These are phyloP conservation scores for Bufo gargarizans DNA, from an alignment of 2,113 vertebrate genomes.

Conservation along the genomic window DNA sequence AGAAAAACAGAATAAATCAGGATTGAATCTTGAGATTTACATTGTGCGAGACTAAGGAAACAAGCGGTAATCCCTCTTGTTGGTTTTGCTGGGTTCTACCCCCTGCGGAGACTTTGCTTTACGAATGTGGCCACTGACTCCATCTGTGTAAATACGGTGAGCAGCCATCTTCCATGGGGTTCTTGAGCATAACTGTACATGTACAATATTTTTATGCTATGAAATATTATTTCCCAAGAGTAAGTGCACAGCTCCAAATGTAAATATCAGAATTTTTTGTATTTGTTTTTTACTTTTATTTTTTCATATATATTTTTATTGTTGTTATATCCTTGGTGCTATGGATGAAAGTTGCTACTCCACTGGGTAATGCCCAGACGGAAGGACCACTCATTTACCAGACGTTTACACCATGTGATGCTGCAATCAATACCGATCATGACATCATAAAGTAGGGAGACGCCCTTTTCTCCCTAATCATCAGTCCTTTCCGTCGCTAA, in stretches of 20 bases:
- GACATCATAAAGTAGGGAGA: too few relatives aligned
- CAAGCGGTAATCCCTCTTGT: constrained; percentile 67
- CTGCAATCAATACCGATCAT: too few relatives aligned
- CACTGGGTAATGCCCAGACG: too few relatives aligned
- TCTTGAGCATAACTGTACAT: constrained; percentile 4
- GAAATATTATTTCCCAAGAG: not conserved
- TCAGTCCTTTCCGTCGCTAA: too few relatives aligned
- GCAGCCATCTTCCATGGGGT: constrained; percentile 67
- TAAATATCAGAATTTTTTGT: not conserved
- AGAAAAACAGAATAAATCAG: constrained; percentile 84
- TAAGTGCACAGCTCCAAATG: too few relatives aligned
- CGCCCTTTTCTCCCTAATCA: too few relatives aligned
- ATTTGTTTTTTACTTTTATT: too few relatives aligned
- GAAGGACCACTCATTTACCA: too few relatives aligned
- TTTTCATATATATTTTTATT: too few relatives aligned
- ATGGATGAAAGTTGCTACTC: too few relatives aligned
- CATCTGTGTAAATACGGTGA: constrained; percentile 80
- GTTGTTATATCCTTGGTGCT: too few relatives aligned
- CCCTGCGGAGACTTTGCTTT: constrained; percentile 73
- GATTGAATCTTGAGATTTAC: constrained; percentile 73
- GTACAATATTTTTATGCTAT: not conserved
- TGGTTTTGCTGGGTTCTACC: constrained; percentile 65
- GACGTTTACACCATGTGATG: too few relatives aligned
- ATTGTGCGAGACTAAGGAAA: constrained; percentile 75
- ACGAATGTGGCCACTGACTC: constrained; percentile 64